Base-by-base conservation (phyloP, 2,797 vertebrate species). In the Acanthornis magna region DNA sequence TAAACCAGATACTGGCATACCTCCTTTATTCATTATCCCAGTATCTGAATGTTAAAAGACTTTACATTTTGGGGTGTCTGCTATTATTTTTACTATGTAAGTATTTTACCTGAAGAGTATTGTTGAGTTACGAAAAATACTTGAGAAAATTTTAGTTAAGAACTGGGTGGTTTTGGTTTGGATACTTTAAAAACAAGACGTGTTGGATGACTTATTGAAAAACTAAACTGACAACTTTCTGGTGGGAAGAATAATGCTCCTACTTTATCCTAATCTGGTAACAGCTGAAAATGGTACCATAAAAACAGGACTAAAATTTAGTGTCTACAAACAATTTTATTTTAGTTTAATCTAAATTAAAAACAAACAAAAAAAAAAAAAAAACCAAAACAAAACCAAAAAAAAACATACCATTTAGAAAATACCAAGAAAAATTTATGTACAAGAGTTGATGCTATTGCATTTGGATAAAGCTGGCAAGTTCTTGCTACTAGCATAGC, bases 351-450 rank as follows among this genome's bases (percentile, higher is more conserved):
- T 97, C 97, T 98, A 97, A 93, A 97, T 97, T 65, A 32, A 23
- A 83, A 93, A 84, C 53, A 79, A 74, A 42, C 13, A 10, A 45
- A 93, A 36, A n/a, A 53, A 45, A n/a, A n/a, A n/a, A 45, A 34
- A n/a, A 53, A 57, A 45, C 45, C 43, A 45, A 9, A 25, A 9
- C 7, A 29, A 25, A 50, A 11, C 8, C 1, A 20, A 79, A 68
- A 54, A 48, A 85, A 83, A 88, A 94, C 98, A 98, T 97, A 99
- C 99, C 99, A 99, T 98, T 99, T 99, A 94, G 99, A 99, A 98
- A 99, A 99, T 96, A 99, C 99, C 97, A 99, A 98, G 98, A 99
- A 99, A 98, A 99, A 99, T 98, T 99, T 99, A 97, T 99, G 99
- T 97, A 99, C 99, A 88, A 99, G 98, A 70, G 99, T 99, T 97